These are phyloP conservation scores for Orthonychiurus folsomi DNA, from an alignment of 2,888 invertebrate genomes.

Conservation along the genomic window DNA sequence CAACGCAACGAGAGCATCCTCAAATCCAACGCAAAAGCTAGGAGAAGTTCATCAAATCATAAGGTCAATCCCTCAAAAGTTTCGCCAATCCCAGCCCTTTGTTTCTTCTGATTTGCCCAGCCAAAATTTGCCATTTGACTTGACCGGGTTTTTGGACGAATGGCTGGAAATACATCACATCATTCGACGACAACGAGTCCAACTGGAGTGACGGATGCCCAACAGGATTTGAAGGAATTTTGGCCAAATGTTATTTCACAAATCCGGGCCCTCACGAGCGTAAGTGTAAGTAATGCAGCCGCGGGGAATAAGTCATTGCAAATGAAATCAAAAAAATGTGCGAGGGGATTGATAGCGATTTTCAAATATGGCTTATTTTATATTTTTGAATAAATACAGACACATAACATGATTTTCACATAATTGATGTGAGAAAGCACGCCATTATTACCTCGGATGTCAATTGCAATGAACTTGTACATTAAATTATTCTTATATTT, in stretches of 20 bases:
- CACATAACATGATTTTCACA: too few relatives aligned
- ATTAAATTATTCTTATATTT: too few relatives aligned
- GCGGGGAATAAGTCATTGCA: too few relatives aligned
- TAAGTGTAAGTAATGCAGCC: too few relatives aligned
- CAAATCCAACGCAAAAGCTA: background rate
- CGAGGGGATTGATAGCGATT: too few relatives aligned
- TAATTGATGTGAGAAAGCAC: too few relatives aligned
- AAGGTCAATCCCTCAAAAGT: background rate
- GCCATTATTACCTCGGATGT: too few relatives aligned
- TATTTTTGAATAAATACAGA: too few relatives aligned
- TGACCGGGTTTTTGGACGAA: background rate
- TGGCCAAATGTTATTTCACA: conserved; percentile 76
- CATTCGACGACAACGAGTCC: conserved; percentile 1
- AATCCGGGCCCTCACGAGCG: conserved; percentile 64
- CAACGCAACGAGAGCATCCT: background rate
- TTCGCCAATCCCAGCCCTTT: background rate
- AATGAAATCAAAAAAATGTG: too few relatives aligned
- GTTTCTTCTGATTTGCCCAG: background rate
- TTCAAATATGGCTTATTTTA: too few relatives aligned
- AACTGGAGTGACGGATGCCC: conserved; percentile 52
- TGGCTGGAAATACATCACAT: too few relatives aligned
- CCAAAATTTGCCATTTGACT: background rate
- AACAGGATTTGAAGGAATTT: conserved; percentile 63
- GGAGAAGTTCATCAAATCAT: background rate
- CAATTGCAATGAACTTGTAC: too few relatives aligned